Base-by-base conservation (phyloP, 1,140 invertebrate species). In the Pseudomyrmex gracilis region DNA sequence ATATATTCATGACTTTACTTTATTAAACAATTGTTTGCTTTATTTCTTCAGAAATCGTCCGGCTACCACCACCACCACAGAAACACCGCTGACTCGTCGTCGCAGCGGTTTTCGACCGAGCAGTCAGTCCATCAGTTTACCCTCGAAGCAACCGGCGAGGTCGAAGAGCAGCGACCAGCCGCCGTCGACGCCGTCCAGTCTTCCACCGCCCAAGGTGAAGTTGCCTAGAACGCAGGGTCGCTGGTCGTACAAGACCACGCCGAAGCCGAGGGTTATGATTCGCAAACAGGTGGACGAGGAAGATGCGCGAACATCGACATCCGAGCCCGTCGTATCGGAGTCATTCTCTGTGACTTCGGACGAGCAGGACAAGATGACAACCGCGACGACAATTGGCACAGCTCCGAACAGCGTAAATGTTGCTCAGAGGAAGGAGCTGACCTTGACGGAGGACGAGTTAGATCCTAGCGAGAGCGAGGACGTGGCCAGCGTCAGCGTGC, bases 181-280 rank as follows among this genome's bases (percentile, higher is more conserved):
- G 13, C 57, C 80, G 12, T 13, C 80, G 0, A 85, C 83, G 8
- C 24, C 87, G 0, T 43, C 66, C 1, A 53, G 78, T 8, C 88
- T 68, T 57, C 86, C 91, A 0, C 34, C 92, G 17, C 91, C 91
- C 5, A 97, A 97, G 93, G 96, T 97, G 85, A 98, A 97, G 91
- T 93, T 97, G 15, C 96, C 97, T 73, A 94, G 97, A 67, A 95
- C 97, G 0, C 97, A 97, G 60, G 97, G 97, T 47, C 96, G 97
- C 83, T 98, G 97, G 97, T 97, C 98, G 73, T 98, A 98, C 91
- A 98, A 98, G 92, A 97, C 97, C 0, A 97, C 97, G 2, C 96
- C 97, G 0, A 98, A 98, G 90, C 97, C 97, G 2, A 96, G 97
- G 91, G 96, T 98, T 0, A 96, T 96, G 57, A 98, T 98, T 85